phyloP scores from a whole-genome alignment of 2,797 vertebrate genomes.

The Spinus pinus region DNA sequence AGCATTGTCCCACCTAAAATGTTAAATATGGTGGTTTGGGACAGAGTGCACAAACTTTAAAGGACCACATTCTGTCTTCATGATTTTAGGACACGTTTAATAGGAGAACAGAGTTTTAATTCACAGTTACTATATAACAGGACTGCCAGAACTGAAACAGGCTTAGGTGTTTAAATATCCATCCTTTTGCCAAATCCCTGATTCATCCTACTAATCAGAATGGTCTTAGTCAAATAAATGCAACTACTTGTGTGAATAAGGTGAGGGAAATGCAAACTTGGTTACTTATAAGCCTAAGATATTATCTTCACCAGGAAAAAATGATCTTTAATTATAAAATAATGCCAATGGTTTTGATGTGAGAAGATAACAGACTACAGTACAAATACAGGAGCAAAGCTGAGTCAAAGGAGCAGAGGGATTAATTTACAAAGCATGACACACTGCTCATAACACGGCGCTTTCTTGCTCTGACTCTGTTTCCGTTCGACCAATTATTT shows the following conservation, averaged over 20 bases:
- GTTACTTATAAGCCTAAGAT: background rate
- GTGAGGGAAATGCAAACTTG: background rate
- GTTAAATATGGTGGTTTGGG: background rate
- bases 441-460: fast-evolving
- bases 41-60: background rate
- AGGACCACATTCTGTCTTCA: background rate
- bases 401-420: background rate
- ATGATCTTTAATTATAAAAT: background rate
- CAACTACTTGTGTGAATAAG: background rate
- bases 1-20: background rate
- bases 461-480: background rate
- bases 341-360: background rate
- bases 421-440: slow-evolving; percentile 9
- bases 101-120: background rate
- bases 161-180: background rate
- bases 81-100: background rate
- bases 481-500: background rate
- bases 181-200: background rate
- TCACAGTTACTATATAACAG: background rate
- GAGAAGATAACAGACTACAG: background rate
- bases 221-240: background rate
- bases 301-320: background rate
- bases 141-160: background rate
- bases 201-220: background rate
- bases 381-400: background rate